phyloP scores from a whole-genome alignment of 2,888 invertebrate species.

The Erynnis tages region DNA sequence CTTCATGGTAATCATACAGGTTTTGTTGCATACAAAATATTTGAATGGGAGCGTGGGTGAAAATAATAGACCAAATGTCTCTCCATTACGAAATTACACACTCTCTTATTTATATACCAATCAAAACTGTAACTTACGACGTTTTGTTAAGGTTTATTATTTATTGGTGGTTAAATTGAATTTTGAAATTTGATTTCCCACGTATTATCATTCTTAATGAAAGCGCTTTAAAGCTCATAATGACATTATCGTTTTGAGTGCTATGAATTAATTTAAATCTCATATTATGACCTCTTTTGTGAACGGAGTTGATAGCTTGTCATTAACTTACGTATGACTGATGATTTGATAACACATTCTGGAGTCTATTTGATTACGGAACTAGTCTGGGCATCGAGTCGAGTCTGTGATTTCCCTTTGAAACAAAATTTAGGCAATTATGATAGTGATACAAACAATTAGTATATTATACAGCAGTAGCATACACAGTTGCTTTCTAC shows the following conservation, averaged over 20 bases:
- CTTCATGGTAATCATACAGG: constrained; percentile 34
- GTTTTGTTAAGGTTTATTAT: constrained; percentile 9
- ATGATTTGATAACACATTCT: too few species aligned
- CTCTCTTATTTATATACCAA: constrained; percentile 2
- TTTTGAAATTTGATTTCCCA: constrained; percentile 21
- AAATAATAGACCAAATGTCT: constrained; percentile 59
- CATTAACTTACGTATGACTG: too few species aligned
- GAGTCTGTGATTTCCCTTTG: too few species aligned
- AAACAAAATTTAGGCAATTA: too few species aligned
- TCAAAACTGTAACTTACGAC: constrained; percentile 13
- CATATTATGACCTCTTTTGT: constrained; percentile 9
- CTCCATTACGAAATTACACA: constrained; percentile 65
- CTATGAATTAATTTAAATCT: constrained; percentile 15
- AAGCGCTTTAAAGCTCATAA: constrained; percentile 29
- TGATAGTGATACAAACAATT: too few species aligned
- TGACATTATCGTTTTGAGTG: constrained; percentile 13
- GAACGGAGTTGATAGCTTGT: constrained; percentile 6
- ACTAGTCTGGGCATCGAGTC: too few species aligned
- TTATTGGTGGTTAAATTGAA: neutral
- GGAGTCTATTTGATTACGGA: too few species aligned
- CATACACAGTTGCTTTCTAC: too few species aligned
- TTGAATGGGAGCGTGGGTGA: constrained; percentile 66
- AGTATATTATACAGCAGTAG: too few species aligned
- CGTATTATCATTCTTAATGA: constrained; percentile 21
- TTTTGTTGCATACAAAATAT: constrained; percentile 47